These are phyloP conservation scores for Ips nitidus DNA, from an alignment of 1,140 invertebrate genomes.

Conservation along the genomic window DNA sequence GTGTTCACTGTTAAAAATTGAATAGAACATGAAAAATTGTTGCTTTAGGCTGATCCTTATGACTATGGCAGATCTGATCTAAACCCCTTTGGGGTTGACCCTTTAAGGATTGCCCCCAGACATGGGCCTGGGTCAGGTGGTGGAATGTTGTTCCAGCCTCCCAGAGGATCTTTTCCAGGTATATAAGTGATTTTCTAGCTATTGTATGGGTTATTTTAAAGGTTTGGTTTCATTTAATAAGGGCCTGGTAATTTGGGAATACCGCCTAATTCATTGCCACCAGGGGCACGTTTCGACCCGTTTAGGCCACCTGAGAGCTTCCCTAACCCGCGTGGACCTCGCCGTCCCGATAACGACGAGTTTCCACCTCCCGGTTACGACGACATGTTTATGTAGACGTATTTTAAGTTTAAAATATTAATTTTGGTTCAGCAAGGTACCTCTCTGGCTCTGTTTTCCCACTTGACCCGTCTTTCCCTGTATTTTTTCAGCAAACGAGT, in stretches of 20 bases:
- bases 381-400: slow-evolving; percentile 71
- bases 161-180: slow-evolving; percentile 37
- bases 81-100: slow-evolving; percentile 63
- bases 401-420: background rate
- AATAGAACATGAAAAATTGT: background rate
- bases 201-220: background rate
- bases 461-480: slow-evolving; percentile 50
- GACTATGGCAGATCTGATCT: slow-evolving; percentile 66
- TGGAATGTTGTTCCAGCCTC: slow-evolving; percentile 77
- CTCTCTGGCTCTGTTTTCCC: slow-evolving; percentile 54
- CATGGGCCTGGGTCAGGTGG: slow-evolving; percentile 40
- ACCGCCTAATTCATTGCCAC: slow-evolving; percentile 64
- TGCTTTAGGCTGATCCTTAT: slow-evolving; percentile 11
- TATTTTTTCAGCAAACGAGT: slow-evolving; percentile 58
- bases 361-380: slow-evolving; percentile 72
- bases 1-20: background rate
- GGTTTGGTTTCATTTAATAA: background rate
- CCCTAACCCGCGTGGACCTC: slow-evolving; percentile 43
- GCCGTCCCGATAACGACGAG: slow-evolving; percentile 70
- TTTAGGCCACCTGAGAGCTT: slow-evolving; percentile 67
- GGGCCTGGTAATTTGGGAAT: slow-evolving; percentile 39
- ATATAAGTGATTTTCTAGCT: background rate
- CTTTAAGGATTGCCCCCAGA: slow-evolving; percentile 41
- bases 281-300: slow-evolving; percentile 79
- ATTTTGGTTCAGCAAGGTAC: slow-evolving; percentile 39